Base-by-base conservation (phyloP, 2,113 vertebrate species). In the Apeltes quadracus region DNA sequence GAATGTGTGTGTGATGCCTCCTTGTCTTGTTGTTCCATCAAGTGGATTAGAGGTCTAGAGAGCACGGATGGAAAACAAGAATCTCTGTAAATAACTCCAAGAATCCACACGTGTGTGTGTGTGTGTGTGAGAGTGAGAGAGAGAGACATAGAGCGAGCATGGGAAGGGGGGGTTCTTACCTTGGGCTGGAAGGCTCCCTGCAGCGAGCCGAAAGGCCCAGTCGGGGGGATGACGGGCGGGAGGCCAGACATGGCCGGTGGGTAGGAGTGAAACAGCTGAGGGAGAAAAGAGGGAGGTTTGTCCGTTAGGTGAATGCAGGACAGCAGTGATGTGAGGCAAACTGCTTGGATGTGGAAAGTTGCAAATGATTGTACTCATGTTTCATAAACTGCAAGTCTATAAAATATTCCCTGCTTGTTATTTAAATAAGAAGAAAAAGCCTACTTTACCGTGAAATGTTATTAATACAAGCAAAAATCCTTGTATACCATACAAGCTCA, bases 161-260 rank as follows among this genome's bases (percentile, higher is more conserved):
- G n/a, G n/a, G n/a, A n/a, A n/a, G n/a, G n/a, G n/a, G n/a, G n/a
- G n/a, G n/a, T 32, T 29, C 88, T 93, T 92, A 99, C 97, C 96
- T 98, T 99, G 81, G 97, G 97, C 48, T 99, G 97, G 88, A 99
- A 99, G n/a, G 97, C 97, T 83, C 97, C 97, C 93, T 99, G 97
- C 29, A 98, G 94, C 0, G 97, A 99, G 82, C 97, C 95, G 48
- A 99, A 99, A 63, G 97, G 97, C 73, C 97, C 97, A 0, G 94
- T 97, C 2, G 97, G 96, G 32, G 97, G 96, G 78, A 99, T 97
- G 95, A 99, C 97, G 43, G 97, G 96, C 39, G 97, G 96, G 80
- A 98, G 97, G 64, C 96, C 97, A 84, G 97, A 97, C 85, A 98
- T 96, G 72, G 96, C 94, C 70, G 96, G 96, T 81, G 96, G 97